Base-by-base conservation (phyloP, 2,888 invertebrate species). In the Rutpela maculata region DNA sequence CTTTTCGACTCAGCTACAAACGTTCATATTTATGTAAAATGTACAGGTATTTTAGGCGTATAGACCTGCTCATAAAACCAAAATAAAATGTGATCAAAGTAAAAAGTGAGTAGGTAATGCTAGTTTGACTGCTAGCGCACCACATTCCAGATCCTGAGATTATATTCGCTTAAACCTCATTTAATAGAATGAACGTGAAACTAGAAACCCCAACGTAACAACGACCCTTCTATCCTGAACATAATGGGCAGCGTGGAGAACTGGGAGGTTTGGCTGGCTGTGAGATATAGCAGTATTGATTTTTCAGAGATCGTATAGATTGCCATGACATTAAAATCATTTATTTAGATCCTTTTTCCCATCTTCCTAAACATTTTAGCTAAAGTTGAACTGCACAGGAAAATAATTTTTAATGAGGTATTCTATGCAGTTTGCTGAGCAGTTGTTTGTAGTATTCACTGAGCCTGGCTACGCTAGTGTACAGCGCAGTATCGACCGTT, bases 401-500 rank as follows among this genome's bases (percentile, higher is more conserved):
- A 50, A 50, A 50, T 50, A 50, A 15, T 50, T 50, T 50, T 43
- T 15, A 43, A 15, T 43, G 43, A 11, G n/a, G 50, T 6, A 17
- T 50, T 43, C 50, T 50, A 50, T n/a, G 15, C 50, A 43, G 50
- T 50, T 50, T 50, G n/a, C n/a, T n/a, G n/a, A 15, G 50, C 15
- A 50, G n/a, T 50, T 15, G 12, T 43, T 50, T n/a, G 50, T n/a
- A n/a, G 50, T 50, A n/a, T 50, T 15, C 12, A 43, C 43, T 43
- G 43, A 15, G 7, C 43, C 43, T 43, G 50, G n/a, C 50, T 50
- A 50, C 50, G 50, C n/a, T n/a, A 50, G 50, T 50, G 50, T 50
- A 15, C 50, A n/a, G n/a, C 50, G 50, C 50, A 50, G 50, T 50
- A 50, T 50, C 50, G 50, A 50, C 50, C 50, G n/a, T 50, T 50